phyloP scores from a whole-genome alignment of 2,113 vertebrate species.

The Vulpes lagopus region DNA sequence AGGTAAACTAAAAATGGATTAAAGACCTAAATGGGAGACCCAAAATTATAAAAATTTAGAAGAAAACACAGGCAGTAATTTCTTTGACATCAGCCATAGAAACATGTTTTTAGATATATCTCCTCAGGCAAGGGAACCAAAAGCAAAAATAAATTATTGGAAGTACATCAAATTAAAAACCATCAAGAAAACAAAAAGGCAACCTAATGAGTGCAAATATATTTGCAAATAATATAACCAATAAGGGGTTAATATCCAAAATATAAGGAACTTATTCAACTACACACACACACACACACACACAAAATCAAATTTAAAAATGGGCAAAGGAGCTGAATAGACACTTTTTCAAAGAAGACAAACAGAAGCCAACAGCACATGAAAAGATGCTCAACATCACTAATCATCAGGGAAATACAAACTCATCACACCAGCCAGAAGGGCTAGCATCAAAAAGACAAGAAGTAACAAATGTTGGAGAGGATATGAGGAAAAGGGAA shows the following conservation, averaged over 20 bases:
- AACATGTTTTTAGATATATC: neutral
- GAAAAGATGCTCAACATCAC: neutral
- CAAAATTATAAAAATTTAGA: neutral
- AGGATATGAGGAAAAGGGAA: neutral
- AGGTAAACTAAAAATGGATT: neutral
- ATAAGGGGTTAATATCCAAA: neutral
- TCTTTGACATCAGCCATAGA: neutral
- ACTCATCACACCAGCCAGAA: neutral
- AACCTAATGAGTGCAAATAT: neutral
- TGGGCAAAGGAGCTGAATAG: neutral
- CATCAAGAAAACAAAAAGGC: neutral
- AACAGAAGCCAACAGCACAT: neutral
- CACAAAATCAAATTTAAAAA: neutral
- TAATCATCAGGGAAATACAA: neutral
- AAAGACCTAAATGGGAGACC: neutral
- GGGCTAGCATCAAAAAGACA: neutral
- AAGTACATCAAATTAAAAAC: neutral
- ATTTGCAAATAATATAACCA: neutral
- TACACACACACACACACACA: neutral
- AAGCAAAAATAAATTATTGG: neutral
- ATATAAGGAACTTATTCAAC: neutral
- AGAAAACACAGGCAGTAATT: neutral
- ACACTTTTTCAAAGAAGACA: neutral
- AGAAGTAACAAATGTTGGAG: neutral
- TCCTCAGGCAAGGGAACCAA: neutral